These are phyloP conservation scores for Microctonus hyperodae DNA, from an alignment of 2,888 invertebrate species.

Conservation along the genomic window DNA sequence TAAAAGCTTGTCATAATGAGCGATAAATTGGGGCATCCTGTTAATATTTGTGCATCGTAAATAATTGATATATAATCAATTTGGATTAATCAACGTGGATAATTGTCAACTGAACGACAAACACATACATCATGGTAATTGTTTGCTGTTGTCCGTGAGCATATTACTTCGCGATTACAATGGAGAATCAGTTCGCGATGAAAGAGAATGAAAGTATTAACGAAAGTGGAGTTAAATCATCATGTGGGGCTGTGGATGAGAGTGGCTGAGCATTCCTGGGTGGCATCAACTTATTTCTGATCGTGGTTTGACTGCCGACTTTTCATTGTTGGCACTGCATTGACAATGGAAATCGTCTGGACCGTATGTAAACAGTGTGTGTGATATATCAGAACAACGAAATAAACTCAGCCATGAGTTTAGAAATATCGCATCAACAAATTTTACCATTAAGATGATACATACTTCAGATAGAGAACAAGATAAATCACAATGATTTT, in stretches of 20 bases:
- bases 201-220: conserved; percentile 35
- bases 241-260: conserved; percentile 52
- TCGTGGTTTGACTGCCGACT: conserved; percentile 55
- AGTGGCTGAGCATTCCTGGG: conserved; percentile 58
- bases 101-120: conserved; percentile 11
- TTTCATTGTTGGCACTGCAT: conserved; percentile 60
- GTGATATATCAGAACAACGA: conserved; percentile 50
- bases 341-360: conserved; percentile 59
- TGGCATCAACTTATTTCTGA: conserved; percentile 60
- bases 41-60: conserved; percentile 5
- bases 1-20: conserved; percentile 17
- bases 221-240: conserved; percentile 48
- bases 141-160: conserved; percentile 22
- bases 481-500: neutral
- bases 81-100: conserved; percentile 10
- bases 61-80: neutral
- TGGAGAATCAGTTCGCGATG: conserved; percentile 40
- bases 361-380: conserved; percentile 62
- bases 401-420: conserved; percentile 19
- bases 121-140: conserved; percentile 14
- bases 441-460: neutral
- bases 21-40: conserved; percentile 25
- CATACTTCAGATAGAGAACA: neutral
- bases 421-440: neutral
- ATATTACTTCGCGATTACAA: conserved; percentile 31